phyloP scores from a whole-genome alignment of 2,113 vertebrate species.

The Psephotus haematonotus region DNA sequence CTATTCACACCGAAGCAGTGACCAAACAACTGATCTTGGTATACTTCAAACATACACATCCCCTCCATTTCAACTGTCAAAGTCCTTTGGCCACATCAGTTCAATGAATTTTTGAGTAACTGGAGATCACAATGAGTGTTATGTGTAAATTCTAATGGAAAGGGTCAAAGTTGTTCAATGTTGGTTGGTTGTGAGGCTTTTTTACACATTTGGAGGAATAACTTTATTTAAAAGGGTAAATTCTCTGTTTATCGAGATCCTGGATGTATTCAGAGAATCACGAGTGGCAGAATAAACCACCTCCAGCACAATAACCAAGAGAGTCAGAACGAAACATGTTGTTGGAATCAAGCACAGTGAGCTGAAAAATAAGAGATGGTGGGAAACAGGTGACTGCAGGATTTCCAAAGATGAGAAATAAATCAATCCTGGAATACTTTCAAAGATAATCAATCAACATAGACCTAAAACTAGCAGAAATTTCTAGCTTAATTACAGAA shows the following conservation, averaged over 20 bases:
- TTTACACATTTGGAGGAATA: background rate
- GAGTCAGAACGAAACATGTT: background rate
- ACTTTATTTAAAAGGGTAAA: background rate
- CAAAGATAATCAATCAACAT: background rate
- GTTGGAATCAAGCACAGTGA: background rate
- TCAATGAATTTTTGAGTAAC: background rate
- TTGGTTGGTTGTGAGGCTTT: background rate
- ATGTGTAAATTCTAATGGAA: background rate
- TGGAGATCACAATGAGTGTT: background rate
- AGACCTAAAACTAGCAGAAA: background rate
- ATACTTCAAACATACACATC: background rate
- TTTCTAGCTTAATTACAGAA: background rate
- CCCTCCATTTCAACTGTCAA: background rate
- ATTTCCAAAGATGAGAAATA: background rate
- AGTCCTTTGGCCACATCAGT: background rate
- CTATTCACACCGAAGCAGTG: background rate
- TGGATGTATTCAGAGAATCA: background rate
- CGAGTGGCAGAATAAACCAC: background rate
- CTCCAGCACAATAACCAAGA: background rate
- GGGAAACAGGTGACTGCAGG: background rate
- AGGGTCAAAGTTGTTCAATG: background rate
- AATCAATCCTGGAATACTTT: background rate
- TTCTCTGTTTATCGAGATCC: background rate
- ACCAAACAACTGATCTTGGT: background rate
- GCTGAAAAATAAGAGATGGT: background rate